Percentiles rank a stretch among this genome's conserved stretches.
phyloP scores from a whole-genome alignment of 2,888 invertebrate genomes.

The Polia nebulosa region DNA sequence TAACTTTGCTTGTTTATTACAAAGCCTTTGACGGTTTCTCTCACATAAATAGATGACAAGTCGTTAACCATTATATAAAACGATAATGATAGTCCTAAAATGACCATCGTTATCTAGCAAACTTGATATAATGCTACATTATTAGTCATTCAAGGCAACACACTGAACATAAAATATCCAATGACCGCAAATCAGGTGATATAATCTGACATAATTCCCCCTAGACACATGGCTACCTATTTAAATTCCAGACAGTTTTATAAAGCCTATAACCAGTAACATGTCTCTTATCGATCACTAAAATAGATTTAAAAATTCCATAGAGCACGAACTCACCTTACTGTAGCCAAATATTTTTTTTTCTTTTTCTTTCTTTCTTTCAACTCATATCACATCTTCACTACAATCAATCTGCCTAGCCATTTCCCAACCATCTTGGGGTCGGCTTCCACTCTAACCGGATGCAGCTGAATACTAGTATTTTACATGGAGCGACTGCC shows the following conservation, averaged over 20 bases:
- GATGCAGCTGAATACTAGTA: too few relatives aligned
- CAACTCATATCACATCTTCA: too few relatives aligned
- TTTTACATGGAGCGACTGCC: too few relatives aligned
- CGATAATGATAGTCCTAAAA: too few relatives aligned
- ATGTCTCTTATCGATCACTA: constrained; percentile 13
- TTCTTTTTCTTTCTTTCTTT: too few relatives aligned
- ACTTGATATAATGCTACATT: not conserved
- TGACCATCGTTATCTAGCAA: too few relatives aligned
- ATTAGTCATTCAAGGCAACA: constrained; percentile 30
- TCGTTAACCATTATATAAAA: not conserved
- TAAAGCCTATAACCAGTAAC: not conserved
- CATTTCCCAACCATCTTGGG: too few relatives aligned
- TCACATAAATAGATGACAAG: not conserved
- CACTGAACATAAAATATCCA: constrained; percentile 3
- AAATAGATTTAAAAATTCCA: constrained; percentile 44
- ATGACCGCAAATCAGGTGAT: constrained; percentile 22
- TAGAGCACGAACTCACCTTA: not conserved
- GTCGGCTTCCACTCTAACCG: too few relatives aligned
- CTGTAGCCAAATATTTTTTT: too few relatives aligned
- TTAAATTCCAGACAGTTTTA: constrained; percentile 13
- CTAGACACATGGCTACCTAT: not conserved
- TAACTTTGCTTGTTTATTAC: not conserved
- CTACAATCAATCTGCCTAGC: too few relatives aligned
- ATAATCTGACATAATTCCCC: constrained; percentile 37
- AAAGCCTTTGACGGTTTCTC: not conserved